Base-by-base conservation (phyloP, 2,888 invertebrate genomes). In the Leptopilina drosophilae region DNA sequence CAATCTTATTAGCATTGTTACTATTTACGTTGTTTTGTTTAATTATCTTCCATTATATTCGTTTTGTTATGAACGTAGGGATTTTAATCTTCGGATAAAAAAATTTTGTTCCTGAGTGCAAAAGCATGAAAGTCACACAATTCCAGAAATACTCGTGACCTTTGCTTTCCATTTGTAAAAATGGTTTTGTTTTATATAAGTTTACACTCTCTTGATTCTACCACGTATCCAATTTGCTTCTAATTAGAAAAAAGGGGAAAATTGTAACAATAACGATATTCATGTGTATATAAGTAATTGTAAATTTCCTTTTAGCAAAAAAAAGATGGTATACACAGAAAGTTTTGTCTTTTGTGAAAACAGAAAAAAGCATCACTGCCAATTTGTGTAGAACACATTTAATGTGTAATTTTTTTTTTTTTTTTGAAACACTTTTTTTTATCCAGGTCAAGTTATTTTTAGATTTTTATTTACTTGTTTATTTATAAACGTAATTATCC, bases 61-160 rank as follows among this genome's bases (percentile, higher is more conserved):
- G 2, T 5, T 56, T n/a, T n/a, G 14, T 12, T 56, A 59, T 15
- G 15, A 59, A 40, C 46, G n/a, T 46, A 15, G n/a, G 56, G n/a
- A 42, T 9, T 66, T 42, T 66, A 40, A 46, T 46, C 42, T 46
- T 11, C n/a, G 33, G 15, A 66, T 46, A 40, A 66, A 11, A 66
- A 42, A 8, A 46, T 66, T 1, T 12, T 46, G 42, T 66, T 46
- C 64, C 40, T 33, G 3, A 42, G 46, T 42, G 46, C 42, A 20
- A 66, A 67, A 67, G 62, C 66, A 75, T n/a, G 64, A 59, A 69
- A 56, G 76, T 66, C 78, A 56, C 56, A 64, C 56, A 64, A 76
- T 77, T 84, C 81, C 83, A 82, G 82, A 84, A 83, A 84, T 85
- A 83, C 81, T 64, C 81, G 75, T 84, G 84, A 84, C 83, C 84